A percentile compares a stretch with the other conserved stretches of the same genome.
These are phyloP conservation scores for Grallaria varia DNA, from an alignment of 2,113 vertebrate genomes.

Conservation along the genomic window DNA sequence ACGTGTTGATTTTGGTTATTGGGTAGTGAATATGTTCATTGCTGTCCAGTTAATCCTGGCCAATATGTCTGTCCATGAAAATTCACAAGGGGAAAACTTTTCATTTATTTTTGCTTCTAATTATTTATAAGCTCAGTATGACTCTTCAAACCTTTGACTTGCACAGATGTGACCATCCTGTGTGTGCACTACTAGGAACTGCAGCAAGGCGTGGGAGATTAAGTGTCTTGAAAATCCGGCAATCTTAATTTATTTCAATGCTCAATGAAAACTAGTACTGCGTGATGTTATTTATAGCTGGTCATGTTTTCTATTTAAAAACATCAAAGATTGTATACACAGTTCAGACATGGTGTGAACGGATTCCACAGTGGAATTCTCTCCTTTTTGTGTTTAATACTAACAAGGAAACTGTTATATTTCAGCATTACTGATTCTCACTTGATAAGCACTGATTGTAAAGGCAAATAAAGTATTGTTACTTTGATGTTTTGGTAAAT, in stretches of 20 bases:
- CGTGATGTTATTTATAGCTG: not conserved
- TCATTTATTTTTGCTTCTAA: not conserved
- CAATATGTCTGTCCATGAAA: not conserved
- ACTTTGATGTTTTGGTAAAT: conserved; percentile 6
- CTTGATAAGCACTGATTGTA: not conserved
- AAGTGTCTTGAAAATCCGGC: not conserved
- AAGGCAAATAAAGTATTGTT: not conserved
- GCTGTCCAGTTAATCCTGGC: not conserved
- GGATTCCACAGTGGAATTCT: not conserved
- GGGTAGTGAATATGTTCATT: not conserved
- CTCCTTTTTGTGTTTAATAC: not conserved
- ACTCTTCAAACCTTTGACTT: not conserved
- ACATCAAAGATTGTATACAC: not conserved
- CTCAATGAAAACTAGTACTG: not conserved
- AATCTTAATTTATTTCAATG: not conserved
- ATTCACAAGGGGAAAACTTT: not conserved
- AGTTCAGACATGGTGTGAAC: not conserved
- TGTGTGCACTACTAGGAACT: not conserved
- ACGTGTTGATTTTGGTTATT: fast-evolving
- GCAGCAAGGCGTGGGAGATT: not conserved
- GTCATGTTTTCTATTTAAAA: not conserved
- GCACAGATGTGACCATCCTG: not conserved
- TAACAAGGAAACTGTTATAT: not conserved
- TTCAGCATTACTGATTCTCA: not conserved
- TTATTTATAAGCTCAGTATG: not conserved